phyloP scores from a whole-genome alignment of 2,888 invertebrate genomes.

The Diogma glabrata region DNA sequence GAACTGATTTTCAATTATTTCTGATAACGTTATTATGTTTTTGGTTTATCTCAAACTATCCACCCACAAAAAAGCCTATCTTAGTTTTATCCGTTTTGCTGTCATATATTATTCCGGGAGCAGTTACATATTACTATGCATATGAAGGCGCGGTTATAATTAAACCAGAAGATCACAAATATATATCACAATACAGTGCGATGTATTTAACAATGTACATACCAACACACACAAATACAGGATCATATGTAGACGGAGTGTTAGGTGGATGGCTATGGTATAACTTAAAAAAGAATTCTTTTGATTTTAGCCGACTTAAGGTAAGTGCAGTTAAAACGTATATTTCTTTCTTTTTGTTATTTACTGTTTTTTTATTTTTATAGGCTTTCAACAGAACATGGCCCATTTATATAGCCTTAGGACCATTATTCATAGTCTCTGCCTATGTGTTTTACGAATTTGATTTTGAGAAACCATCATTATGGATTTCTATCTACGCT shows the following conservation, averaged over 20 bases:
- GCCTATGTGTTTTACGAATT: conserved; percentile 13
- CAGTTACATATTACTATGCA: conserved; percentile 35
- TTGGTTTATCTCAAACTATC: conserved; percentile 19
- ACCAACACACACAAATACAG: conserved; percentile 2
- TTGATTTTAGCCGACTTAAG: no score
- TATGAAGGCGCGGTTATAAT: conserved; percentile 36
- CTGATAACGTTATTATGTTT: conserved; percentile 34
- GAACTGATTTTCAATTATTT: conserved; percentile 41
- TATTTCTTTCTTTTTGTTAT: no score
- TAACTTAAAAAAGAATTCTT: no score
- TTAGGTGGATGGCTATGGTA: conserved; percentile 3
- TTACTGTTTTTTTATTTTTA: no score
- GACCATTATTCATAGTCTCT: conserved; percentile 3
- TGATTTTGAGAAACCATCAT: conserved; percentile 13
- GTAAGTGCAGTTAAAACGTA: no score
- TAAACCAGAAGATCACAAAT: conserved; percentile 30
- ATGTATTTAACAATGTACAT: conserved; percentile 1
- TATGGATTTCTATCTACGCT: conserved; percentile 14
- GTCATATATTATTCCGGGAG: conserved; percentile 23
- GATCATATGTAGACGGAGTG: background rate
- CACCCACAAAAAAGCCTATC: conserved; percentile 22
- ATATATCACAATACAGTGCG: background rate
- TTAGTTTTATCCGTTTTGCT: conserved; percentile 20
- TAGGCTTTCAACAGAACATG: no score
- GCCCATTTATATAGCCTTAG: no score